phyloP scores from a whole-genome alignment of 2,113 vertebrate genomes.

The Gnathonemus echidnorhynchus region DNA sequence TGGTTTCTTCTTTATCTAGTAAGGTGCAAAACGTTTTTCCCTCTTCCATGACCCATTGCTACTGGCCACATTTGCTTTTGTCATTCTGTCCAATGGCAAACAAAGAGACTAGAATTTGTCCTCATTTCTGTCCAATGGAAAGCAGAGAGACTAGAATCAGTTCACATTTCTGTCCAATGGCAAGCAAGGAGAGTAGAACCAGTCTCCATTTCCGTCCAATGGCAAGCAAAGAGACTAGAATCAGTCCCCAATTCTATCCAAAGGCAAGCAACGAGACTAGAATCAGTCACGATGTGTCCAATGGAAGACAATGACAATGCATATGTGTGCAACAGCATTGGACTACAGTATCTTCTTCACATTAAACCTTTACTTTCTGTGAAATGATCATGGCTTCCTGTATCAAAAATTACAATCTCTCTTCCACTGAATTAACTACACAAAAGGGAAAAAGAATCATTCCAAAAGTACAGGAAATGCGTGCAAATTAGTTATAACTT shows the following conservation, averaged over 20 bases:
- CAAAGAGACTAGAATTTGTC: conserved; percentile 53
- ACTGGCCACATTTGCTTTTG: conserved; percentile 64
- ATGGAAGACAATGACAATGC: conserved; percentile 45
- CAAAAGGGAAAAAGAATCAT: conserved; percentile 19
- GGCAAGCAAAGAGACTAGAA: conserved; percentile 53
- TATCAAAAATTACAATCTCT: conserved; percentile 23
- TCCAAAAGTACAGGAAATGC: conserved; percentile 21
- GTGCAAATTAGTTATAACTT: conserved; percentile 25
- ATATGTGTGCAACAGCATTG: background rate
- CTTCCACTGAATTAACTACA: conserved; percentile 1
- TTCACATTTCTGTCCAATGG: conserved; percentile 53
- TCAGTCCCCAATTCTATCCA: conserved; percentile 56
- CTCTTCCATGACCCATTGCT: conserved; percentile 61
- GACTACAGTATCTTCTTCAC: conserved; percentile 5
- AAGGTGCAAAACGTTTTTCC: conserved; percentile 83
- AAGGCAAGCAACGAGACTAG: conserved; percentile 45
- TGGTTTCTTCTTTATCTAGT: conserved; percentile 68
- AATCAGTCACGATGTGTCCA: conserved; percentile 62
- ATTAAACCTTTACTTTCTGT: conserved; percentile 22
- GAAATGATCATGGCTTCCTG: conserved; percentile 37
- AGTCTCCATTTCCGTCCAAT: conserved; percentile 64
- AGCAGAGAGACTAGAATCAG: conserved; percentile 52
- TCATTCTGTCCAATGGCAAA: conserved; percentile 47
- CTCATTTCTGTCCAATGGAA: conserved; percentile 51
- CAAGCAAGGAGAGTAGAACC: conserved; percentile 49